Evolutionary conservation across 2,888 invertebrate genomes (phyloP).

Genomic region (Brenthis daphne): DNA sequence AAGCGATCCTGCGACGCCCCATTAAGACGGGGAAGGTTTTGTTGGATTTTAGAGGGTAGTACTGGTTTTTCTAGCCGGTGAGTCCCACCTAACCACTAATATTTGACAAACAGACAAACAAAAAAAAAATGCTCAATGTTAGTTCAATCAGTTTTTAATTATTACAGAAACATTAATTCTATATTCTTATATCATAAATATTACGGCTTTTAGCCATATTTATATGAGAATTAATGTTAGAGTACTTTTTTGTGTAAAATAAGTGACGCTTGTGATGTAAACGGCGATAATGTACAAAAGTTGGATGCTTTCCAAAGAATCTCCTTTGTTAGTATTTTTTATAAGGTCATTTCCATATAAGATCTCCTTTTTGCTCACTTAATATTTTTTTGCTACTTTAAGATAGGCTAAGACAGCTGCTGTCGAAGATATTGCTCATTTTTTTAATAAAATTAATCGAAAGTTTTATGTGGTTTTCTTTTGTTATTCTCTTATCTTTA

Average conservation of each 20-base stretch:
- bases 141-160: no score
- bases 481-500: neutral
- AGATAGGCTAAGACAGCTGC: slow-evolving; percentile 57
- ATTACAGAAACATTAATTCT: no score
- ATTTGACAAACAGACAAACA: no score
- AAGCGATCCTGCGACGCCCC: no score
- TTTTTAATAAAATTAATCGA: slow-evolving; percentile 43
- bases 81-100: no score
- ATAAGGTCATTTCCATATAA: slow-evolving; percentile 64
- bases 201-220: no score
- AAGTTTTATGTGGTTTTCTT: slow-evolving; percentile 23
- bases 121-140: no score
- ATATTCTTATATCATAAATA: no score
- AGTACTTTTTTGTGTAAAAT: neutral
- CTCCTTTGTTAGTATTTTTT: slow-evolving; percentile 60
- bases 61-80: no score
- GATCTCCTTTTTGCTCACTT: slow-evolving; percentile 70
- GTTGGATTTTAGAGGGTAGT: no score
- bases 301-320: slow-evolving; percentile 79
- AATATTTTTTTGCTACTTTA: slow-evolving; percentile 41
- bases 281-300: slow-evolving; percentile 58
- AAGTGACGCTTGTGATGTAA: neutral
- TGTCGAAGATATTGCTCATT: slow-evolving; percentile 54
- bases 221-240: no score
- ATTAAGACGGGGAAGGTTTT: no score